Conservation (phyloP, 2,888 invertebrate species). For the Brachypalpus laphriformis region DNA sequence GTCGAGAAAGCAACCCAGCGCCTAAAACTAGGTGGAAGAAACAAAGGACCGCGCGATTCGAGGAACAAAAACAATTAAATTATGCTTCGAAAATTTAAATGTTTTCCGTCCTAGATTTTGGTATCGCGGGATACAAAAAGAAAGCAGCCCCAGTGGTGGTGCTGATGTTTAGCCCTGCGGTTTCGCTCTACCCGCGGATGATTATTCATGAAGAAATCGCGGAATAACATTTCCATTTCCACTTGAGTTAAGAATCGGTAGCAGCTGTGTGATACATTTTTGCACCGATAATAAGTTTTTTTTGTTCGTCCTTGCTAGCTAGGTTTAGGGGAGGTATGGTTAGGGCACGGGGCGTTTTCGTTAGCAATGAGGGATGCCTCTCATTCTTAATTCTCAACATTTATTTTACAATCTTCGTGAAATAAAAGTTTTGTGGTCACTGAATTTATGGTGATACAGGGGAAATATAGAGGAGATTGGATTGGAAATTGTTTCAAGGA, state of each 20-base stretch:
- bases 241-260: conserved; percentile 15
- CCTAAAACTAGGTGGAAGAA: neutral
- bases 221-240: conserved; percentile 31
- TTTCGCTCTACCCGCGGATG: conserved; percentile 23
- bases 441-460: neutral
- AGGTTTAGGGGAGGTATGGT: neutral
- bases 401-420: neutral
- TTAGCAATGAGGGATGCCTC: neutral
- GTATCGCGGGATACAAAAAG: neutral
- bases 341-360: neutral
- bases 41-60: neutral
- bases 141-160: neutral
- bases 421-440: conserved; percentile 8
- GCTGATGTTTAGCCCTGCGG: conserved; percentile 19
- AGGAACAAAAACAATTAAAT: conserved; percentile 53
- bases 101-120: conserved; percentile 42
- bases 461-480: neutral
- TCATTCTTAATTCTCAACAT: neutral
- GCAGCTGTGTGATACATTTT: conserved; percentile 40
- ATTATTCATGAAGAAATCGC: conserved; percentile 52
- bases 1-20: neutral
- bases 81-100: conserved; percentile 58
- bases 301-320: neutral
- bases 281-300: conserved; percentile 22
- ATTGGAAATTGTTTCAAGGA: conserved; percentile 19